Conservation (phyloP, 2,888 invertebrate species). For the Sarcophaga caerulescens region DNA sequence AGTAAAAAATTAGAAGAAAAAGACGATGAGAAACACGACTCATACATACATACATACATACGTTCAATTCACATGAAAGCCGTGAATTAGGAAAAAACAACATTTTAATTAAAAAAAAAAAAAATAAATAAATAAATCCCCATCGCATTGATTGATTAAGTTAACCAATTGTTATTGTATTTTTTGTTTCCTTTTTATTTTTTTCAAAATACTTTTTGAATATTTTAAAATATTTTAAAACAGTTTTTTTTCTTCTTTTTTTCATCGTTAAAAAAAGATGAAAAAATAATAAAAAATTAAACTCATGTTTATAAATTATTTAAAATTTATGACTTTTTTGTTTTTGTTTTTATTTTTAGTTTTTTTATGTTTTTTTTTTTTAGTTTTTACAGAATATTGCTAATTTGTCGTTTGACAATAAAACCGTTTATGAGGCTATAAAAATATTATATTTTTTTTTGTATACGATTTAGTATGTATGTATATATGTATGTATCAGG, state of each 20-base stretch:
- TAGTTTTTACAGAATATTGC: conserved; percentile 49
- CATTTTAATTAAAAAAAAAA: too few species aligned
- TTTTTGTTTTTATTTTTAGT: conserved; percentile 1
- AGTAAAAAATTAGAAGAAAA: conserved; percentile 6
- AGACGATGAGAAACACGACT: conserved; percentile 28
- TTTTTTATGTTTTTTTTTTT: conserved; percentile 10
- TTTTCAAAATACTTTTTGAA: too few species aligned
- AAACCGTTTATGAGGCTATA: conserved; percentile 66
- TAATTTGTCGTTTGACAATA: conserved; percentile 66
- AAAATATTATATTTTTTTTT: conserved; percentile 26
- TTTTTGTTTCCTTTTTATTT: too few species aligned
- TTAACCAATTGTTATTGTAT: too few species aligned
- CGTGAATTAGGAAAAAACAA: too few species aligned
- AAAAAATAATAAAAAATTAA: background rate
- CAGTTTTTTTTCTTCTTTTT: too few species aligned
- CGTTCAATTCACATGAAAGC: background rate
- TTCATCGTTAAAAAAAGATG: too few species aligned
- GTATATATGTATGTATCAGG: background rate
- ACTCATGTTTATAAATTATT: conserved; percentile 7
- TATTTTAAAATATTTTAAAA: too few species aligned
- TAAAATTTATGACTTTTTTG: background rate
- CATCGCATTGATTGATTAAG: too few species aligned
- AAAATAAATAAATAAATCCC: too few species aligned
- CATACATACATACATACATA: background rate
- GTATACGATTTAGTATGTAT: background rate